Conservation (phyloP, 2,797 vertebrate genomes). For the Microhierax caerulescens region DNA sequence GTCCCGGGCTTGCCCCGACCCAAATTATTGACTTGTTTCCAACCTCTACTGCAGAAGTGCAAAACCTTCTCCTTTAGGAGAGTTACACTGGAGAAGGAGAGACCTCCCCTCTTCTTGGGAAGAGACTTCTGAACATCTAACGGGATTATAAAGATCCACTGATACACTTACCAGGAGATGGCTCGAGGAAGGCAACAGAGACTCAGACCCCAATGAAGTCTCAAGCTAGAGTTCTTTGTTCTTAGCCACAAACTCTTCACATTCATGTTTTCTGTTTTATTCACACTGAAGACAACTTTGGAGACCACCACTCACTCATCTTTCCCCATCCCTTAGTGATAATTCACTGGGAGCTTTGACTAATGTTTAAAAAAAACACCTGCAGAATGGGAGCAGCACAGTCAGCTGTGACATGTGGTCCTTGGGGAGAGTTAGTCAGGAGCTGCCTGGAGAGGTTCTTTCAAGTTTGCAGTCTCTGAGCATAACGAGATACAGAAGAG, state of each 20-base stretch:
- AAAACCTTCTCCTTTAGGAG: background rate
- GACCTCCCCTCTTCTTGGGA: background rate
- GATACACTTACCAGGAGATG: background rate
- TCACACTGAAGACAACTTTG: background rate
- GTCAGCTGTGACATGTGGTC: background rate
- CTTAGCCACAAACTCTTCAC: background rate
- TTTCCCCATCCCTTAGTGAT: fast-evolving
- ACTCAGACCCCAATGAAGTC: background rate
- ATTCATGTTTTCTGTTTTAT: background rate
- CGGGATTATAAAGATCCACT: background rate
- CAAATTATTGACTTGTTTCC: background rate
- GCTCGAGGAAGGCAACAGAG: background rate
- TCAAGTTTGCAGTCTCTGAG: background rate
- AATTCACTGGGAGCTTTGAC: background rate
- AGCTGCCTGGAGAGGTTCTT: background rate
- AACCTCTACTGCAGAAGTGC: background rate
- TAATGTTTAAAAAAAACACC: background rate
- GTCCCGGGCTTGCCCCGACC: background rate
- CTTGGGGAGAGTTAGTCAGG: background rate
- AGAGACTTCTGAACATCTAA: background rate
- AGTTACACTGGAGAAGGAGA: background rate
- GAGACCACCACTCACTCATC: background rate
- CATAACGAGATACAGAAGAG: background rate
- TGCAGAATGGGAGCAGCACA: background rate
- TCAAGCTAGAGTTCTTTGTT: background rate